Base-by-base conservation (phyloP, 2,888 invertebrate genomes). In the Physocephala rufipes region DNA sequence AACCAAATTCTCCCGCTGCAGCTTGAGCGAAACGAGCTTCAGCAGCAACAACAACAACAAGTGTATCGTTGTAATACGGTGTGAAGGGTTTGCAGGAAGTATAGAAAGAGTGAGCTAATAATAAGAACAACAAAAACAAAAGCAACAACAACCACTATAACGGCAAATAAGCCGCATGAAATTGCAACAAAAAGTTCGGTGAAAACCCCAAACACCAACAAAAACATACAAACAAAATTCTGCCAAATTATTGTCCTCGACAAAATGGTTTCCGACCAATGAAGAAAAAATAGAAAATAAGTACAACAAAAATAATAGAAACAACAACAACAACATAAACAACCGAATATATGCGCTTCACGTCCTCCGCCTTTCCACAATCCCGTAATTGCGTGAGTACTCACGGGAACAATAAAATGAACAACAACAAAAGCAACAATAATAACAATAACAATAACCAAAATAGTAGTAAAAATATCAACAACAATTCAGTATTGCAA, bases 401-500 rank as follows among this genome's bases (percentile, higher is more conserved):
- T n/a, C n/a, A n/a, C n/a, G 16, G 49, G 15, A 5, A 49, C 49
- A 49, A 24, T 7, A 2, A 58, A 58, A 28, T 15, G 45, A 45
- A 63, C 43, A 36, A 21, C 58, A 58, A 58, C 47, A 30, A 59
- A 4, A 21, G 47, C 59, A 43, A 59, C 21, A 59, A 67, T 12
- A 55, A 55, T 15, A 45, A 45, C 45, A 45, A 45, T 15, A 49
- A 64, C 64, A 64, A 49, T 16, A 64, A 64, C 49, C n/a, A 30
- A n/a, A 53, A 30, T 36, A 0, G 16, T 12, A 16, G n/a, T n/a
- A 65, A 65, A 19, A 65, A 65, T 36, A 65, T 49, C 64, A 49
- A 49, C 65, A 65, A 65, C 30, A 26, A 58, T 19, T 26, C 55
- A 43, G 45, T 21, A 47, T 63, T 71, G 64, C 70, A 66, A 66